Evolutionary conservation across 2,888 invertebrate genomes (phyloP).

Genomic region (Eupithecia vulgata): DNA sequence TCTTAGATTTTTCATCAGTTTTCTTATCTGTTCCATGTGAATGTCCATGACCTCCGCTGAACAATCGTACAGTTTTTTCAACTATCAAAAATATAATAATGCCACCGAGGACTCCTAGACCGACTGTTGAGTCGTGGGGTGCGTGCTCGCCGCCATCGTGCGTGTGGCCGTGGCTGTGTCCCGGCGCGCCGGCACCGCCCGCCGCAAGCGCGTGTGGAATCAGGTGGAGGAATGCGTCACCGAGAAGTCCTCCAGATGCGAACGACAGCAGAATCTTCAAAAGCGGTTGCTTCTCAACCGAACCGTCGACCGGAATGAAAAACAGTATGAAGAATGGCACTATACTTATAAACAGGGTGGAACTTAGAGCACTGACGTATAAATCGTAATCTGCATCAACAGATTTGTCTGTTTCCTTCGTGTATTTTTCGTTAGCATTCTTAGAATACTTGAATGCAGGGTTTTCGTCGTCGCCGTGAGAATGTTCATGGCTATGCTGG

Average conservation of each 20-base stretch:
- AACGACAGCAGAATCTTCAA: slow-evolving; percentile 96
- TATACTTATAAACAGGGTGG: slow-evolving; percentile 96
- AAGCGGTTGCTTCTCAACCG: slow-evolving; percentile 91
- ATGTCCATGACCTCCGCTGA: slow-evolving; percentile 93
- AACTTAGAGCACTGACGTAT: slow-evolving; percentile 93
- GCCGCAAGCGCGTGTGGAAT: slow-evolving; percentile 95
- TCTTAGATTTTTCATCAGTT: slow-evolving; percentile 70
- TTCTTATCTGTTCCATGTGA: slow-evolving; percentile 84
- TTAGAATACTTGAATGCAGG: slow-evolving; percentile 93
- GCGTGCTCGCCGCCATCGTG: slow-evolving; percentile 73
- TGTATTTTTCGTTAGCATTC: slow-evolving; percentile 81
- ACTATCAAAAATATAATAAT: slow-evolving; percentile 96
- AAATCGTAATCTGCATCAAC: slow-evolving; percentile 73
- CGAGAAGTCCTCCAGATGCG: slow-evolving; percentile 97
- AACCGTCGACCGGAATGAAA: slow-evolving; percentile 95
- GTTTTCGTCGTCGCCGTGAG: slow-evolving; percentile 80
- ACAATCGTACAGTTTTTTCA: slow-evolving; percentile 94
- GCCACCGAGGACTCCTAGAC: slow-evolving; percentile 96
- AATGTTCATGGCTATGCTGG: slow-evolving; percentile 77
- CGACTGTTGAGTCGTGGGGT: slow-evolving; percentile 93
- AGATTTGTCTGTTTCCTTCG: slow-evolving; percentile 66
- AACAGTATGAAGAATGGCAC: slow-evolving; percentile 97
- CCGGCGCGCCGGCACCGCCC: slow-evolving; percentile 74
- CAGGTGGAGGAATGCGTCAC: slow-evolving; percentile 99
- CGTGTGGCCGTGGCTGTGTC: slow-evolving; percentile 75